These are phyloP conservation scores for Nesidiocoris tenuis DNA, from an alignment of 2,888 invertebrate species.

Conservation along the genomic window DNA sequence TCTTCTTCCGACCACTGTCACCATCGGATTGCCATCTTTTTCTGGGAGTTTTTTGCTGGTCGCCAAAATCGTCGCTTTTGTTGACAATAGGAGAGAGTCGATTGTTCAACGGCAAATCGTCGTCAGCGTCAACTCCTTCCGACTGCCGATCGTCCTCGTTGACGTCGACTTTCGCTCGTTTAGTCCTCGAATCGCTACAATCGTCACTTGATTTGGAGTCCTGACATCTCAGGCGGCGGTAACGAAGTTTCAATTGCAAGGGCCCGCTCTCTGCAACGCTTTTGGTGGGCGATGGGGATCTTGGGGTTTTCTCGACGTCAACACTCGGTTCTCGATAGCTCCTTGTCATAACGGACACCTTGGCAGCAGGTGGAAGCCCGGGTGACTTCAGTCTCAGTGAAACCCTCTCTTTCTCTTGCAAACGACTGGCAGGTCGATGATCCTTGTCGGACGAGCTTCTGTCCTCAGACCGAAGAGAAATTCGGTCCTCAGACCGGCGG, in stretches of 20 bases:
- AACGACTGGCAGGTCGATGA: neutral
- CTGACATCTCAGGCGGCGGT: neutral
- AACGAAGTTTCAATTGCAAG: constrained; percentile 3
- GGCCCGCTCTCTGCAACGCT: constrained; percentile 45
- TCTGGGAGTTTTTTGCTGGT: neutral
- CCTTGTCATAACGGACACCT: constrained; percentile 37
- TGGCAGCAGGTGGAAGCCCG: constrained; percentile 10
- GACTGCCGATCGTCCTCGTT: neutral
- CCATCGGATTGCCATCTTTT: neutral
- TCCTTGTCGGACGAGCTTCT: constrained; percentile 13
- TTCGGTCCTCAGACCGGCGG: too few relatives aligned
- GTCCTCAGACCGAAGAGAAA: constrained; percentile 7
- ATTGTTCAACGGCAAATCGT: neutral
- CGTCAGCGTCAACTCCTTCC: neutral
- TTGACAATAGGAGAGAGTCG: neutral
- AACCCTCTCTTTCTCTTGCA: neutral
- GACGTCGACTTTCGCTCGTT: neutral
- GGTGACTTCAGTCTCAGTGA: neutral
- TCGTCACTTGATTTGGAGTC: neutral
- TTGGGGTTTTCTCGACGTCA: neutral
- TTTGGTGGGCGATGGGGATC: neutral
- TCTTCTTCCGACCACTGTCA: neutral
- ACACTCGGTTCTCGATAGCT: constrained; percentile 45
- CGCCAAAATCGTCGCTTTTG: neutral
- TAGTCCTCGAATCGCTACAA: neutral